Evolutionary conservation across 2,888 invertebrate species (phyloP).

Genomic region (Tiphia femorata): DNA sequence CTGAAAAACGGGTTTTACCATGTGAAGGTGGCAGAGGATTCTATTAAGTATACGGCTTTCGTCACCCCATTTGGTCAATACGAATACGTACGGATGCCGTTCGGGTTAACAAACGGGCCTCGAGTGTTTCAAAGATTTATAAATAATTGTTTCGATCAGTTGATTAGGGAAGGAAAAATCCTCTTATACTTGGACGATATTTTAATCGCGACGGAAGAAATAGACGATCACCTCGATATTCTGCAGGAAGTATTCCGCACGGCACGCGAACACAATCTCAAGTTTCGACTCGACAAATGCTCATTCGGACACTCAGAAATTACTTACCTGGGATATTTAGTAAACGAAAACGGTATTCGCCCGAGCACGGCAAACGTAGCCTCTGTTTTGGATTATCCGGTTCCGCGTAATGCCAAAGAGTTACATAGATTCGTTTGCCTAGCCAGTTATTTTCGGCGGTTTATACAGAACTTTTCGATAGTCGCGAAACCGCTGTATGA

Average conservation of each 20-base stretch:
- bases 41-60: not conserved
- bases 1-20: not conserved
- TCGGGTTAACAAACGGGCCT: slow-evolving; percentile 48
- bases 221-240: not conserved
- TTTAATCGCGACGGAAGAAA: not conserved
- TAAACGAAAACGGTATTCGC: not conserved
- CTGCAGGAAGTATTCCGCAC: not conserved
- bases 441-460: not conserved
- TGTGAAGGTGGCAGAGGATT: not conserved
- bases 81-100: slow-evolving; percentile 25
- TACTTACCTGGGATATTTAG: slow-evolving; percentile 40
- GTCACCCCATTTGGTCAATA: slow-evolving; percentile 2
- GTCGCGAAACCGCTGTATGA: not conserved
- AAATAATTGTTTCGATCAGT: not conserved
- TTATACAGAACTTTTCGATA: not conserved
- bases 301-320: slow-evolving; percentile 18
- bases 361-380: not conserved
- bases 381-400: not conserved
- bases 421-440: not conserved
- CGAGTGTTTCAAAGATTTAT: not conserved
- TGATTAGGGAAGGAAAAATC: slow-evolving; percentile 8
- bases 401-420: not conserved
- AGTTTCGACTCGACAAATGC: not conserved
- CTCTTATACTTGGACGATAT: not conserved
- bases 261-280: not conserved